Evolutionary conservation across 2,888 invertebrate species (phyloP), one percentile per base, ranked within the genome.

Genomic region (Neoascia interrupta): DNA sequence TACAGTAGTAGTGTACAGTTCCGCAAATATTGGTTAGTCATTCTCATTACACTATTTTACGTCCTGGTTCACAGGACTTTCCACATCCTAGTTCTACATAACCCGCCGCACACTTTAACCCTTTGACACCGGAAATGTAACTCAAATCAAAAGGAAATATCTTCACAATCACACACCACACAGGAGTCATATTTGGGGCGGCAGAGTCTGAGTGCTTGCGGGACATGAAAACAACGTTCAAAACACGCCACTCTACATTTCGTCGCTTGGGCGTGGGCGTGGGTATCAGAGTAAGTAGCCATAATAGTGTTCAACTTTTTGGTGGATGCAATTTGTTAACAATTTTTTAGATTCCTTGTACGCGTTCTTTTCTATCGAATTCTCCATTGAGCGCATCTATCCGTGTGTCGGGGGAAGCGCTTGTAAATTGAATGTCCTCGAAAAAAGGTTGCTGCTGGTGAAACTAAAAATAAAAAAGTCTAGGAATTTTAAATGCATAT

Each of bases 1-100:
- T 36, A 51, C 41, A 43, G n/a, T 53, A n/a, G n/a, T n/a, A 54
- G 26, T 28, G 58, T 19, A 23, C 28, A 34, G 6, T 41, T 28
- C 16, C 51, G 56, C 70, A 63, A 70, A 70, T 76, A 70, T 70
- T 70, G 63, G 53, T 70, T 70, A 64, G 51, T 70, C 56, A 70
- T n/a, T n/a, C n/a, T n/a, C n/a, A n/a, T 51, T 63, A 43, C 70
- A 37, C 61, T 13, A 37, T 56, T 75, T 75, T 61, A 49, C 39
- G 69, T 69, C 31, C 69, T 49, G 23, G 21, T 53, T 68, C 23
- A 19, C 26, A 16, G 19, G 45, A 26, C 23, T 11, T 11, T 47
- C 37, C 15, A 64, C 51, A 61, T 70, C 31, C 41, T 13, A n/a
- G n/a, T n/a, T n/a, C n/a, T n/a, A n/a, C n/a, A n/a, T n/a, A n/a